Evolutionary conservation across 2,888 invertebrate genomes (phyloP).

Genomic region (Nymphalis urticae): DNA sequence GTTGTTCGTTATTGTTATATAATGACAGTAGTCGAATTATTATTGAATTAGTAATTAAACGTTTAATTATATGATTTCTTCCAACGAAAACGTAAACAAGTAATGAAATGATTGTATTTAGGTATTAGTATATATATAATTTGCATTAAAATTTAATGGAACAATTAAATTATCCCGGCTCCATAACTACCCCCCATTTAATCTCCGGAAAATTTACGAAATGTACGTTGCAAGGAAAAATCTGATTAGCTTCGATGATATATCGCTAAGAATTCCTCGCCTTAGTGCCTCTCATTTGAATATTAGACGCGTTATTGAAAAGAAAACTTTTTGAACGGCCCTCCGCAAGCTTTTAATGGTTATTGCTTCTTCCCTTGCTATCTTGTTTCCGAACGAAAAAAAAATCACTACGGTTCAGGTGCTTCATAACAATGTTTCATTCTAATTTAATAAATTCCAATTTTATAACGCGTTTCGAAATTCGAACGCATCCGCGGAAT

Average conservation of each 20-base stretch:
- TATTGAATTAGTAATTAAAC: too few species aligned
- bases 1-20: constrained; percentile 10
- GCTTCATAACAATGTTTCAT: constrained; percentile 40
- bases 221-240: constrained; percentile 63
- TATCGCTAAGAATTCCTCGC: constrained; percentile 73
- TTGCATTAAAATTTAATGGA: constrained; percentile 38
- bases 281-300: constrained; percentile 79
- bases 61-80: too few species aligned
- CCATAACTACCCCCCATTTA: constrained; percentile 56
- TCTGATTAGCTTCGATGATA: constrained; percentile 78
- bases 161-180: constrained; percentile 49
- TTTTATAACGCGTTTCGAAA: constrained; percentile 29
- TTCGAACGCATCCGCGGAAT: constrained; percentile 31
- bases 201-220: constrained; percentile 64
- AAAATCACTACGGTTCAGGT: constrained; percentile 54
- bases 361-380: constrained; percentile 69
- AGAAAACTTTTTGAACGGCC: constrained; percentile 76
- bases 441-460: constrained; percentile 18
- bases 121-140: neutral
- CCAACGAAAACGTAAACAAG: too few species aligned
- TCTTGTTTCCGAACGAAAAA: constrained; percentile 54
- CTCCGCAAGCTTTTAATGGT: constrained; percentile 76
- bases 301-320: constrained; percentile 82
- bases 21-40: too few species aligned
- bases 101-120: neutral